Evolutionary conservation across 2,113 vertebrate species (phyloP).

Genomic region (Choloepus hoffmanni): DNA sequence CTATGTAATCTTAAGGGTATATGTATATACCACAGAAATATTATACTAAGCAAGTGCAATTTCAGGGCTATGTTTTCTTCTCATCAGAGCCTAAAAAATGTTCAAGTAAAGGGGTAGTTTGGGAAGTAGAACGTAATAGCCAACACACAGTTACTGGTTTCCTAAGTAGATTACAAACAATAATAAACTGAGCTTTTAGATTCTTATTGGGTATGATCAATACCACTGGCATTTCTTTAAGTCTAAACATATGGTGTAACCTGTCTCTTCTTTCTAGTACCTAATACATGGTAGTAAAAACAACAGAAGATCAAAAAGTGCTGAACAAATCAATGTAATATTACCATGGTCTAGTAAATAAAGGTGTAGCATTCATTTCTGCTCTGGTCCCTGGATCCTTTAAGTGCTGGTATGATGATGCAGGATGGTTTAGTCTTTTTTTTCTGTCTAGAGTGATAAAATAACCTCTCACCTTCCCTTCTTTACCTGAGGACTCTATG

Average conservation of each 20-base stretch:
- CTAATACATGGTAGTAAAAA: neutral
- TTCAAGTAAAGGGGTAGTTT: neutral
- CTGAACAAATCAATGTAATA: conserved; percentile 21
- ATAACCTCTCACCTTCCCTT: conserved; percentile 26
- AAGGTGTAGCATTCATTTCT: neutral
- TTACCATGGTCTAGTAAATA: neutral
- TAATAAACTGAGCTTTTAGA: conserved; percentile 19
- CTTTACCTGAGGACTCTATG: neutral
- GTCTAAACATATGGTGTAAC: neutral
- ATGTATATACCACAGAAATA: neutral
- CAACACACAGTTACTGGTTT: neutral
- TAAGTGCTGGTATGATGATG: neutral
- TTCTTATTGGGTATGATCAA: neutral
- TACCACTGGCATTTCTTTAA: neutral
- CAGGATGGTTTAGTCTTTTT: neutral
- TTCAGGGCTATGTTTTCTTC: neutral
- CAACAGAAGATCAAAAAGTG: neutral
- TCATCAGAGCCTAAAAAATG: neutral
- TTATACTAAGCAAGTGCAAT: neutral
- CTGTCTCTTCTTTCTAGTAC: neutral
- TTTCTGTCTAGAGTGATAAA: neutral
- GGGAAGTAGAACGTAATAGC: neutral
- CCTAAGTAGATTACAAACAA: neutral
- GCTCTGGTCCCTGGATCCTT: neutral
- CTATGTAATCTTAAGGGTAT: conserved; percentile 2